Base-by-base conservation (phyloP, 2,888 invertebrate genomes). In the Ecdyonurus torrentis region DNA sequence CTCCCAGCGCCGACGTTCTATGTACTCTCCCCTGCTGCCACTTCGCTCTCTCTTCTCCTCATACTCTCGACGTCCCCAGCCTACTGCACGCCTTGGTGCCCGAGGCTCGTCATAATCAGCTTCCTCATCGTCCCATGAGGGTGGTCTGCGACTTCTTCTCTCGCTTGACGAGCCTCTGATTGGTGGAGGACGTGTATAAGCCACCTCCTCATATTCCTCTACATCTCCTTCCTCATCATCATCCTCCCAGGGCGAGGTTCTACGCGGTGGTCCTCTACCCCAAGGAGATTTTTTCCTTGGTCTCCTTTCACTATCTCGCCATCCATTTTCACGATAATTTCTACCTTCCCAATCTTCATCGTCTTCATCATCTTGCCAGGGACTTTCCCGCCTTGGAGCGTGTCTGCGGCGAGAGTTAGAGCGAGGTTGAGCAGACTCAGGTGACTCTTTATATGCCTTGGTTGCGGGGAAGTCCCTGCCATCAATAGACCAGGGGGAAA, bases 401-500 rank as follows among this genome's bases (percentile, higher is more conserved):
- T 65, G 75, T 74, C 64, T 76, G 74, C 76, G 74, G 75, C 76
- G 77, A 64, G 61, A 52, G 65, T 55, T 15, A 64, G 61, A 52
- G 65, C 59, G 18, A 37, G 55, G 10, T 58, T 63, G 18, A 59
- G 61, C 53, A 50, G n/a, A 74, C 75, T 62, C 74, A 74, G 53
- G 77, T 77, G 1, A 74, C 74, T 60, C 74, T 72, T 5, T 69
- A 67, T 61, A 71, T 70, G 0, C 72, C 73, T 65, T 74, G 72
- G 60, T 73, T 61, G 72, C 72, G 5, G 37, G 75, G 62, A 79
- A 79, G 66, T 85, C 83, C 62, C 83, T 83, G 1, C 86, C 86
- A 75, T 89, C 89, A 1, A 87, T 87, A 0, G 89, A 89, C 81
- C 87, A 88, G 0, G 85, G 87, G 1, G 88, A 87, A 1, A 84